Percentiles rank a stretch among this genome's conserved stretches.
Evolutionary conservation across 2,113 vertebrate genomes (phyloP).

Genomic region (Psephotus haematonotus): DNA sequence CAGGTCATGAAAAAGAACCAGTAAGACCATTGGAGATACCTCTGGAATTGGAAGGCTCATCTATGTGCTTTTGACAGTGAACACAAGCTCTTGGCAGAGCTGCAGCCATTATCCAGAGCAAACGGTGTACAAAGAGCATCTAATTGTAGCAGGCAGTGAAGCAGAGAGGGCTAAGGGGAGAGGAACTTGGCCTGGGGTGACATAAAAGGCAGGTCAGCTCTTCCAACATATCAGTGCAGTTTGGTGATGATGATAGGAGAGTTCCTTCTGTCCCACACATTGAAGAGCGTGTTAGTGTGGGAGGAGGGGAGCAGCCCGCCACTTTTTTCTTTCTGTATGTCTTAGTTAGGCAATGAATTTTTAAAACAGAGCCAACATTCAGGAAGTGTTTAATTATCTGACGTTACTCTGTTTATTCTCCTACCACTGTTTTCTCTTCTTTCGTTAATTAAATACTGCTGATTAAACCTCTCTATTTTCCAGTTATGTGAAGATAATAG

Average conservation of each 20-base stretch:
- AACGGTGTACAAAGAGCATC: background rate
- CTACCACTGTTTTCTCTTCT: background rate
- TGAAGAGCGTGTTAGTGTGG: background rate
- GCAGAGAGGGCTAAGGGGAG: background rate
- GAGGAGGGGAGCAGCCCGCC: background rate
- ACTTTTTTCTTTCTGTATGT: background rate
- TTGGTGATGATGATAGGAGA: background rate
- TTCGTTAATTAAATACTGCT: background rate
- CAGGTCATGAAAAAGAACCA: background rate
- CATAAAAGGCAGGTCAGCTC: background rate
- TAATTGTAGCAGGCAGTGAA: background rate
- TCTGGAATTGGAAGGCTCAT: background rate
- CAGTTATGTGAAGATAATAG: background rate
- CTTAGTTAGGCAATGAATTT: background rate
- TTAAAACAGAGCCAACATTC: background rate
- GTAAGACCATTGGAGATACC: background rate
- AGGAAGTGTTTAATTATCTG: background rate
- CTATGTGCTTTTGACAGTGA: background rate
- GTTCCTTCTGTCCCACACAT: accelerated
- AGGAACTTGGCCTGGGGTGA: background rate
- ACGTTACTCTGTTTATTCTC: background rate
- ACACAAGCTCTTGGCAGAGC: background rate
- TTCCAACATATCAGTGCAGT: background rate
- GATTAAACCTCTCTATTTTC: background rate
- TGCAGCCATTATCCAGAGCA: background rate